Percentiles rank a stretch among this genome's conserved stretches.
Conservation (phyloP, 2,888 invertebrate genomes). For the Cristatella mucedo region DNA sequence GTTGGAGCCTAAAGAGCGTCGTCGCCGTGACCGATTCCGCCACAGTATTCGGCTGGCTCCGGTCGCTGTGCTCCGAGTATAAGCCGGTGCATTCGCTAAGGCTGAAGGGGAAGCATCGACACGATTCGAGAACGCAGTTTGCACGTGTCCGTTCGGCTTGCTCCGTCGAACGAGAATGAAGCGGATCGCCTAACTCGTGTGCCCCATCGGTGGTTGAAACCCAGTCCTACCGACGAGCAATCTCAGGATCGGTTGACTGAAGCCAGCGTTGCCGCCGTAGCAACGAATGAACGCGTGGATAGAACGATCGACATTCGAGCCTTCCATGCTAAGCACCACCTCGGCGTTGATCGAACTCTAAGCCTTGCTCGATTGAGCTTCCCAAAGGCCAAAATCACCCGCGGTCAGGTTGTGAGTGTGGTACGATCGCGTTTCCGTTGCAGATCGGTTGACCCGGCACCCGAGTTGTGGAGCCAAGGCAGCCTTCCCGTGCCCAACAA, state of each 20-base stretch:
- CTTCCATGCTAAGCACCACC: background rate
- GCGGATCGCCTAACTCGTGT: conserved; percentile 7
- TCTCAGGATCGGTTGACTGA: too few relatives aligned
- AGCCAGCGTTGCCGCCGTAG: background rate
- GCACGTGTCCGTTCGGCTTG: background rate
- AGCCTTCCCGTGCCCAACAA: background rate
- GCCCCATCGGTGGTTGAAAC: conserved; percentile 6
- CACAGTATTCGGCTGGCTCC: conserved; percentile 8
- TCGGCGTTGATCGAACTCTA: background rate
- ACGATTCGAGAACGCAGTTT: too few relatives aligned
- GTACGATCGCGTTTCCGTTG: background rate
- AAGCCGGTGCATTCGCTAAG: too few relatives aligned
- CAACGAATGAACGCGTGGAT: background rate
- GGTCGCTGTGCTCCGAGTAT: too few relatives aligned
- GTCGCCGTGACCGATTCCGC: too few relatives aligned
- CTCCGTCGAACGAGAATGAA: background rate
- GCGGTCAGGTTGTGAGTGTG: background rate
- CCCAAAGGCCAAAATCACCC: background rate
- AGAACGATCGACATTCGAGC: background rate
- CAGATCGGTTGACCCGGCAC: conserved; percentile 1
- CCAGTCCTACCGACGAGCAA: background rate
- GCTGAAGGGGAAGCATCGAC: too few relatives aligned
- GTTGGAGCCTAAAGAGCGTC: too few relatives aligned
- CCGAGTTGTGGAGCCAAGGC: background rate
- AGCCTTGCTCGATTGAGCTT: background rate